Base-by-base conservation (phyloP, 2,797 vertebrate genomes). In the Microhierax caerulescens region DNA sequence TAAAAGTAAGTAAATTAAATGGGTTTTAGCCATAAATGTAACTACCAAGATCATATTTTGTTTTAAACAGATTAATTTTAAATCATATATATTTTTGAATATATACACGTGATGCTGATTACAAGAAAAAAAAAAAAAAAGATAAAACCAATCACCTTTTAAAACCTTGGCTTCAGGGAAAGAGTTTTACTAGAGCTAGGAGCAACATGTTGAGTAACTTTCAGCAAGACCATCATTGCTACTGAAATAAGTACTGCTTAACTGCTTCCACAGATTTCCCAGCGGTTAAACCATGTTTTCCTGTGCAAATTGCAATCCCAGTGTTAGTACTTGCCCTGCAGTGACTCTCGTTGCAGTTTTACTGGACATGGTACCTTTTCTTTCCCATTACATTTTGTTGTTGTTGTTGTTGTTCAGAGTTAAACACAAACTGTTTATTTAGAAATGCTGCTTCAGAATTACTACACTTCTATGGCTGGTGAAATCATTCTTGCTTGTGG, bases 1-100 rank as follows among this genome's bases (percentile, higher is more conserved):
- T 32, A 53, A 63, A 56, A n/a, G 0, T 0, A 5, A 51, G 13
- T n/a, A 68, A 81, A 51, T 37, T 1, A 72, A 81, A 36, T 8
- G 1, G 4, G 0, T 1, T 57, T 61, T 78, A 85, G 15, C 2
- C 8, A 14, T 34, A 80, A 84, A n/a, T 39, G 2, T 28, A 78
- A 63, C 8, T 28, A 50, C 10, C 8, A 51, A n/a, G 11, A 48
- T 28, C 1, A 84, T 76, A 13, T 39, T 45, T 88, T 70, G 2
- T 25, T 72, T 39, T 28, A 68, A 75, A 56, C 4, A 48, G 14
- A 60, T 57, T 50, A 54, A 41, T 43, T 84, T 67, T 15, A 60
- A 48, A 68, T 68, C n/a, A 1, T 7, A 25, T 24, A 10, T 39
- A 11, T 48, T 57, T 9, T 59, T 23, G 2, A 20, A n/a, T 50